These are phyloP conservation scores for Phthorimaea operculella DNA, from an alignment of 1,140 invertebrate species.

Conservation along the genomic window DNA sequence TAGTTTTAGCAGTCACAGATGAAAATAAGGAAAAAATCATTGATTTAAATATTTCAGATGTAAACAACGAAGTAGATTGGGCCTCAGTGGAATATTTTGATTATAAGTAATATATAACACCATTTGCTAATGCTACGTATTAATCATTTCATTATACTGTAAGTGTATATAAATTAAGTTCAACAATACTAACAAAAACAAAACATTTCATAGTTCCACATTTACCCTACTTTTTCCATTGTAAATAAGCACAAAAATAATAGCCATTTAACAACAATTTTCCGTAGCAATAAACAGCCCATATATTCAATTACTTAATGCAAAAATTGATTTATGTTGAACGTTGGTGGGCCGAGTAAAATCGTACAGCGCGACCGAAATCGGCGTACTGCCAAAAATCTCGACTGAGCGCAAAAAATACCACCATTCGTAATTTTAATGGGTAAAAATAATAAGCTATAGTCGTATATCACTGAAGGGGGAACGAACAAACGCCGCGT, in stretches of 20 bases:
- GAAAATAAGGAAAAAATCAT: too few species aligned
- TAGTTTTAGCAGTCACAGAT: too few species aligned
- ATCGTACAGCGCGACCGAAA: constrained; percentile 22
- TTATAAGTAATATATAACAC: too few species aligned
- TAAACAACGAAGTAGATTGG: too few species aligned
- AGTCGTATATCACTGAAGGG: constrained; percentile 27
- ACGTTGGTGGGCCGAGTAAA: constrained; percentile 20
- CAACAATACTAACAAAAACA: neutral
- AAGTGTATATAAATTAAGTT: too few species aligned
- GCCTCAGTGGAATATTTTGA: too few species aligned
- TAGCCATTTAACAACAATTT: constrained; percentile 32
- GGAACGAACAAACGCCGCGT: constrained; percentile 10
- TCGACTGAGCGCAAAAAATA: constrained; percentile 24
- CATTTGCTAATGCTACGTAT: too few species aligned
- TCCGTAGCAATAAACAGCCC: constrained; percentile 35
- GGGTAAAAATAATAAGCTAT: constrained; percentile 40
- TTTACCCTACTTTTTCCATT: too few species aligned
- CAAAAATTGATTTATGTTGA: constrained; percentile 37
- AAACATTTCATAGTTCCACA: too few species aligned
- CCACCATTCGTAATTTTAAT: constrained; percentile 38
- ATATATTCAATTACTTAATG: constrained; percentile 43
- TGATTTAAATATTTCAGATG: too few species aligned
- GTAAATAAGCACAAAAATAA: constrained; percentile 17
- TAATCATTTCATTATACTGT: too few species aligned
- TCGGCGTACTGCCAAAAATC: constrained; percentile 33